phyloP scores from a whole-genome alignment of 2,888 invertebrate genomes.

The Oligia fasciuncula region DNA sequence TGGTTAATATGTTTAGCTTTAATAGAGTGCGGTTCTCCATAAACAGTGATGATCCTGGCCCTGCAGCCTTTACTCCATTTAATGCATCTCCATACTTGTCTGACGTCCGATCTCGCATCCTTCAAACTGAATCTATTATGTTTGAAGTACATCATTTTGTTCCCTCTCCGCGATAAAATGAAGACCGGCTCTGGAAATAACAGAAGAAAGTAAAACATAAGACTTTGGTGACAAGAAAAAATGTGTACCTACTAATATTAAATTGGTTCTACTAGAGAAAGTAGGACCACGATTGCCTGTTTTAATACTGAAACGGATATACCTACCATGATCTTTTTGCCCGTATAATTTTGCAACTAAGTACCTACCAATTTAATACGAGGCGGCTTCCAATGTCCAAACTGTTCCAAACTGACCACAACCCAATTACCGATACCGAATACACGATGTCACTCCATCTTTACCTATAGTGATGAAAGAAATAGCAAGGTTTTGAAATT shows the following conservation, averaged over 20 bases:
- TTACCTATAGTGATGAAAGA: background rate
- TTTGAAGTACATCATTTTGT: slow-evolving; percentile 13
- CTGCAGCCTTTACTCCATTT: slow-evolving; percentile 31
- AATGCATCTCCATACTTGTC: slow-evolving; percentile 40
- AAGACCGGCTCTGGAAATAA: background rate
- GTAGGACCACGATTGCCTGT: background rate
- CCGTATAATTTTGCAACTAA: background rate
- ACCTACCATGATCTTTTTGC: background rate
- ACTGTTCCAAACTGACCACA: too few species aligned
- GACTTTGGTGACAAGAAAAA: background rate
- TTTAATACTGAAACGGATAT: background rate
- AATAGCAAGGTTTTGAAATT: background rate
- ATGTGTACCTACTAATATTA: background rate
- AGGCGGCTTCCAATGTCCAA: background rate
- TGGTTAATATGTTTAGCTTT: slow-evolving; percentile 33
- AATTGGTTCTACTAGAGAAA: background rate
- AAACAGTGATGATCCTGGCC: slow-evolving; percentile 25
- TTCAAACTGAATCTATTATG: slow-evolving; percentile 26
- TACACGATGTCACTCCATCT: background rate
- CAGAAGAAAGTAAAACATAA: background rate
- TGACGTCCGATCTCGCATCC: slow-evolving; percentile 14
- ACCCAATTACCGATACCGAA: background rate
- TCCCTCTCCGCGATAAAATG: slow-evolving; percentile 27
- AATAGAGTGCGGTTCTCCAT: slow-evolving; percentile 15
- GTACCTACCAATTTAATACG: background rate